Base-by-base conservation (phyloP, 2,797 vertebrate genomes). In the Poeciliopsis turneri region DNA sequence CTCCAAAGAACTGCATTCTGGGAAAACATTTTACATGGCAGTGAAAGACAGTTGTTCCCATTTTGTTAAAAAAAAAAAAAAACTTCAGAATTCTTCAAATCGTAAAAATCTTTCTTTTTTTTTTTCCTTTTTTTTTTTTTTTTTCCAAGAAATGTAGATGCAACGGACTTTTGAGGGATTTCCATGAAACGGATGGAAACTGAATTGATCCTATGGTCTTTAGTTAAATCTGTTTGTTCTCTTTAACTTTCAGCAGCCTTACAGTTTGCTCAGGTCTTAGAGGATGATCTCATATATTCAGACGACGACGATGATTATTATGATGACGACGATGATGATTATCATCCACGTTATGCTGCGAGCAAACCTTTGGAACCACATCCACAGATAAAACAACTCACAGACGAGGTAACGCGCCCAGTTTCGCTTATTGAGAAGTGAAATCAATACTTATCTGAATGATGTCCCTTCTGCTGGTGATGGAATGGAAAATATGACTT, bases 301-400 rank as follows among this genome's bases (percentile, higher is more conserved):
- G 82, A 90, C 11, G 82, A 90, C 13, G 73, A 78, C 0, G 74
- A 83, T 0, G 76, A 90, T 0, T 61, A 84, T 0, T n/a, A 81
- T 2, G 1, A 68, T 12, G 36, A 77, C 13, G 78, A 77, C 10
- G 78, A 92, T 0, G 66, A 86, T 0, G 33, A 82, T 1, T 28
- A 76, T 45, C 68, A 66, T 74, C 9, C 74, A 30, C 0, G 2
- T 3, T 53, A 0, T 57, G 2, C 53, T 10, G 10, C 72, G 25
- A 49, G n/a, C 3, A 80, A 33, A 1, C 8, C 41, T 59, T 79
- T 93, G 76, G 20, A 87, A 5, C 92, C 92, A 71, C 92, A 94
- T 70, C 92, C 92, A 7, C 79, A 80, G 69, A 89, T 93, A 71
- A 92, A 81, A 41, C 85, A 91, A 18, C 82, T 94, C 45, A 92